Percentiles rank a stretch among this genome's conserved stretches.
These are phyloP conservation scores for Sarcophaga variegata DNA, from an alignment of 2,888 invertebrate genomes.

Conservation along the genomic window DNA sequence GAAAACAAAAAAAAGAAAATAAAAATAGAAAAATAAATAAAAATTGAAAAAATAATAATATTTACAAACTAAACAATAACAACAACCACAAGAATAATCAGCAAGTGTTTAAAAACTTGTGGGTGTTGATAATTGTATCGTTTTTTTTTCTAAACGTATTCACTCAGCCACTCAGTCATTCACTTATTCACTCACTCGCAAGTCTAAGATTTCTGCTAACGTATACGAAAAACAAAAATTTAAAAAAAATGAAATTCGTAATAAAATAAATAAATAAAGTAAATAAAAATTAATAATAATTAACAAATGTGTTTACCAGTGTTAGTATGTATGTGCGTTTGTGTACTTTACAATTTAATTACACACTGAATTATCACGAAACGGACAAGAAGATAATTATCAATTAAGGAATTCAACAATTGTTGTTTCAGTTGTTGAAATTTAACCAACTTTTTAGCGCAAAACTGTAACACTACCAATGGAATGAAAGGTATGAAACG, in stretches of 20 bases:
- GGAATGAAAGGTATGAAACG: not conserved
- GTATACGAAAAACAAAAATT: constrained; percentile 44
- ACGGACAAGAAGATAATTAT: not conserved
- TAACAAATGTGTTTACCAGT: constrained; percentile 2
- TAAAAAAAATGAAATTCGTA: constrained; percentile 1
- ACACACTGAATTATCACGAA: not conserved
- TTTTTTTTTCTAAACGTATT: constrained; percentile 11
- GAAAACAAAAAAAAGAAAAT: constrained; percentile 17
- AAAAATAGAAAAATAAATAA: constrained; percentile 26
- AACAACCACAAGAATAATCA: constrained; percentile 9
- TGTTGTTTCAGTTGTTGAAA: not conserved
- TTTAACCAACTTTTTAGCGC: not conserved
- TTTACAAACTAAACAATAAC: constrained; percentile 10
- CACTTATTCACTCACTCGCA: constrained; percentile 3
- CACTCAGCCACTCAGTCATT: constrained; percentile 18
- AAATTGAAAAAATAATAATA: constrained; percentile 35
- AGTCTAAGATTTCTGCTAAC: constrained; percentile 50
- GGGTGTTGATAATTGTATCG: constrained; percentile 61
- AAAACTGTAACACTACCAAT: not conserved
- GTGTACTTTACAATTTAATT: not conserved
- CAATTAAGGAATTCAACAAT: constrained; percentile 6
- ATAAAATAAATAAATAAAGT: constrained; percentile 18
- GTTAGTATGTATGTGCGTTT: not conserved
- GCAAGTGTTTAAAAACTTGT: constrained; percentile 51
- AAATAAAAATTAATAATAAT: constrained; percentile 22